Evolutionary conservation across 1,140 invertebrate genomes (phyloP).

Genomic region (Sycobia sp.): DNA sequence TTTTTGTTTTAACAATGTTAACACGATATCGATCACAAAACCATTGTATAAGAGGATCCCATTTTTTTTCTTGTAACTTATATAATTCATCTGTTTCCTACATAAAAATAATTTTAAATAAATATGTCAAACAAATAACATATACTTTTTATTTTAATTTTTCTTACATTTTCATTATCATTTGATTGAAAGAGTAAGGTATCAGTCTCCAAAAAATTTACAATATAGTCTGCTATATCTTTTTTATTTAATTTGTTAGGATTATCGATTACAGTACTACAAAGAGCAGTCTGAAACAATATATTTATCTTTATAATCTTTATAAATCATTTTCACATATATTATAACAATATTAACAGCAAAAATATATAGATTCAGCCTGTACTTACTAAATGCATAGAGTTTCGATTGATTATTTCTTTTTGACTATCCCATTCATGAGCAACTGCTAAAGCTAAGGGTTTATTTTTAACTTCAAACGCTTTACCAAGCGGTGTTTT

Average conservation of each 20-base stretch:
- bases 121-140: conserved; percentile 11
- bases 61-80: conserved; percentile 78
- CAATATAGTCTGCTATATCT: conserved; percentile 77
- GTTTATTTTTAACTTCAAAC: conserved; percentile 81
- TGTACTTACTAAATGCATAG: conserved; percentile 84
- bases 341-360: background rate
- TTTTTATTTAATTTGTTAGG: conserved; percentile 79
- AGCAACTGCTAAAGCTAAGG: conserved; percentile 87
- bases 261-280: conserved; percentile 90
- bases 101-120: conserved; percentile 20
- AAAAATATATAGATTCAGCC: conserved; percentile 7
- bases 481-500: conserved; percentile 84
- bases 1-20: conserved; percentile 72
- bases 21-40: conserved; percentile 81
- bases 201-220: conserved; percentile 87
- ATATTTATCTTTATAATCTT: conserved; percentile 38
- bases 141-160: background rate
- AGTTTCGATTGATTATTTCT: conserved; percentile 74
- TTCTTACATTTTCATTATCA: conserved; percentile 61
- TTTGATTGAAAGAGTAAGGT: conserved; percentile 80
- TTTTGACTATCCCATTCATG: conserved; percentile 91
- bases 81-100: conserved; percentile 77
- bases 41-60: conserved; percentile 89
- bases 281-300: conserved; percentile 76
- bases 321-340: too few species aligned